Base-by-base conservation (phyloP, 2,113 vertebrate genomes). In the Phyllostomus discolor region DNA sequence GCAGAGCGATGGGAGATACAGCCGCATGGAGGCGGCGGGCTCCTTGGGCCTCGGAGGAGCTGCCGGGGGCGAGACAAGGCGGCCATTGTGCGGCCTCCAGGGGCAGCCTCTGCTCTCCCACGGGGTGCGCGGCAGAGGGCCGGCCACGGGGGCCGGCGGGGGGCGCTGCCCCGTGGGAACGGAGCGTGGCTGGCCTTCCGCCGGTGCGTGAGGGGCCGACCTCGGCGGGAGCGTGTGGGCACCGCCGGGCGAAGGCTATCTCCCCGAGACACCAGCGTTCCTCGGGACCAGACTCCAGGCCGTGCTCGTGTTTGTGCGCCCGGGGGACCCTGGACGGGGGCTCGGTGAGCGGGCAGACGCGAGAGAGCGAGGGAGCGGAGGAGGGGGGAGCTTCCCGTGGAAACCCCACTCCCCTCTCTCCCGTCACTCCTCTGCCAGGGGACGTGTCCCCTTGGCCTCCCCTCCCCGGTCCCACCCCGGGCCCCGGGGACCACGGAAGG, bases 401-500 rank as follows among this genome's bases (percentile, higher is more conserved):
- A 75, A 16, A 33, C 3, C 12, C 16, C 1, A 10, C 33, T 78
- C 5, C 41, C 35, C 33, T 14, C 19, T 28, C 4, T 11, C 2
- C 48, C 6, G 3, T 1, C 10, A 10, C 46, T 75, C 31, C 86
- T 31, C 4, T 12, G 67, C 41, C 10, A 24, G 1, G 0, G 14
- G 38, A 35, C 62, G 17, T 12, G 22, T 35, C 26, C 26, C 26
- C 38, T 59, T 9, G 10, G 4, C 33, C 31, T 10, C 38, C 48
- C 7, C 48, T 1, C 35, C 22, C 22, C 0, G 2, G 6, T n/a
- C 35, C 7, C 48, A 1, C 35, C 1, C 10, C 1, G 10, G 22
- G 7, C 24, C 24, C 35, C 0, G 38, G 26, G 20, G 20, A 10
- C 62, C 52, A 54, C 2, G n/a, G 80, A 4, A 1, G 8, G 17